Percentiles rank a stretch among this genome's conserved stretches.
These are phyloP conservation scores for Nibea coibor DNA, from an alignment of 2,113 vertebrate genomes.

Conservation along the genomic window DNA sequence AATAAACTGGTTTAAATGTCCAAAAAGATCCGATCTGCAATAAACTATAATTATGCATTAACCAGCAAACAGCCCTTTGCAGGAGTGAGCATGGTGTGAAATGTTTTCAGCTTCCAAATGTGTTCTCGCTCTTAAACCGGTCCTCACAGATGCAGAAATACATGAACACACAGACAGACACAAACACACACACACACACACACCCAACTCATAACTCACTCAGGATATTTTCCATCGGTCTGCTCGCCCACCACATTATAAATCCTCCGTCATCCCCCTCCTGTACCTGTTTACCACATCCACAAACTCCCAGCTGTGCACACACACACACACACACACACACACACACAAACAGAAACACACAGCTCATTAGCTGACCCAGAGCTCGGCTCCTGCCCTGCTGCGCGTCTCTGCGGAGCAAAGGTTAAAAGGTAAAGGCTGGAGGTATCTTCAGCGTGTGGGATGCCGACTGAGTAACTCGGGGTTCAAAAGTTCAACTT, in stretches of 20 bases:
- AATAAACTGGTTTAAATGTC: not conserved
- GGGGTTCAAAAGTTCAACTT: not conserved
- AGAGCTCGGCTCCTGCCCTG: slow-evolving; percentile 32
- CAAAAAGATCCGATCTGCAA: not conserved
- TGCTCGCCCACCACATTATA: not conserved
- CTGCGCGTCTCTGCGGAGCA: slow-evolving; percentile 33
- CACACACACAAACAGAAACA: slow-evolving; percentile 34
- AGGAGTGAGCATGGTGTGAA: too few species aligned
- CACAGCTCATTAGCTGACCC: slow-evolving; percentile 65
- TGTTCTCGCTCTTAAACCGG: not conserved
- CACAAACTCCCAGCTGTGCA: slow-evolving; percentile 47
- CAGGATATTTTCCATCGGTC: not conserved
- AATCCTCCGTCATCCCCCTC: not conserved
- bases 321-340: slow-evolving; percentile 35
- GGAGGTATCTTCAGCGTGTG: not conserved
- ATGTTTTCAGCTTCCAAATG: not conserved
- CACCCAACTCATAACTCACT: slow-evolving; percentile 27
- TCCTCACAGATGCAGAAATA: not conserved
- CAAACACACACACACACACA: slow-evolving; percentile 1
- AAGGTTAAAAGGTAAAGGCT: slow-evolving; percentile 51
- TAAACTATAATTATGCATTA: not conserved
- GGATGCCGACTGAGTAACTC: not conserved
- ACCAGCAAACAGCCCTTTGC: not conserved
- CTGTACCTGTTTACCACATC: slow-evolving; percentile 43
- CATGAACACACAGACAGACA: not conserved